Conservation (phyloP, 2,888 invertebrate genomes). For the Pristionchus mayeri region DNA sequence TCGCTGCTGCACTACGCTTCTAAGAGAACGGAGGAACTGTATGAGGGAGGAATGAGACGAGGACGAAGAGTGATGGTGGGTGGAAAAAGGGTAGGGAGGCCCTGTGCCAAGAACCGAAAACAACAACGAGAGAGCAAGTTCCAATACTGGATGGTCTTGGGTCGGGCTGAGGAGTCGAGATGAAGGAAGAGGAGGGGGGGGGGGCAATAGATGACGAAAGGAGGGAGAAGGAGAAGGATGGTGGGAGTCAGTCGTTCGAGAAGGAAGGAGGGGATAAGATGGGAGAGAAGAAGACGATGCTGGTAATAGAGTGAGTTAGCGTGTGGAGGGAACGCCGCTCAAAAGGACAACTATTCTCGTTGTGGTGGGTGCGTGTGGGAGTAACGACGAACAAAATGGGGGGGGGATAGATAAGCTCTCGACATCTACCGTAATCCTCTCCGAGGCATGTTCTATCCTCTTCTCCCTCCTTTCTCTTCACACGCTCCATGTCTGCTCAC, state of each 20-base stretch:
- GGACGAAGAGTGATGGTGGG: neutral
- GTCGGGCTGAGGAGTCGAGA: neutral
- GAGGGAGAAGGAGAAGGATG: neutral
- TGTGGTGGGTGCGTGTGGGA: neutral
- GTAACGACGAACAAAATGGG: neutral
- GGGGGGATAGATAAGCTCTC: neutral
- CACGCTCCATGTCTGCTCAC: neutral
- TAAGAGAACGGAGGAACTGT: too few relatives aligned
- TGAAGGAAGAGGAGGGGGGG: neutral
- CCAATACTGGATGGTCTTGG: slow-evolving; percentile 7
- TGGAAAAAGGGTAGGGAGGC: neutral
- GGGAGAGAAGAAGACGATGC: too few relatives aligned
- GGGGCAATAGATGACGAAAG: neutral
- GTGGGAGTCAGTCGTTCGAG: too few relatives aligned
- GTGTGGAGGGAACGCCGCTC: too few relatives aligned
- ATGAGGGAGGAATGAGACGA: neutral
- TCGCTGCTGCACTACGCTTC: too few relatives aligned
- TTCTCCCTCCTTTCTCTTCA: neutral
- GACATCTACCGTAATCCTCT: neutral
- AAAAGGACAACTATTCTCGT: too few relatives aligned
- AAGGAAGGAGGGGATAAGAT: too few relatives aligned
- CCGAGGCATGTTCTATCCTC: neutral
- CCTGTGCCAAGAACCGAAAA: neutral
- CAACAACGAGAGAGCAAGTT: slow-evolving; percentile 20
- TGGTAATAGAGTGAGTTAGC: too few relatives aligned